Evolutionary conservation across 2,113 vertebrate species (phyloP).

Genomic region (Papio anubis): DNA sequence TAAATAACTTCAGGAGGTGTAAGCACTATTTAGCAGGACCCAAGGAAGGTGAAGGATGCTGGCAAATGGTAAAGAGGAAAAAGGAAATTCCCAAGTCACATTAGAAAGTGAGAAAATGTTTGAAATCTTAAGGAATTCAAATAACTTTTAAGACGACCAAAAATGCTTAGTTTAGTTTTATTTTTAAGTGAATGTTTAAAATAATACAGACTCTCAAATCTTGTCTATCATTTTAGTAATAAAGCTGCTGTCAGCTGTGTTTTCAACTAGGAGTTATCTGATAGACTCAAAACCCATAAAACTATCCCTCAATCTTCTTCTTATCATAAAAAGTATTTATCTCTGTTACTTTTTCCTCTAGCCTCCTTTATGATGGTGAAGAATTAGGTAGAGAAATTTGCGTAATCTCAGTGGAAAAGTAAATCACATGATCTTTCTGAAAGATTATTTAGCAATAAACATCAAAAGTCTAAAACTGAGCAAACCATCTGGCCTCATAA

Average conservation of each 20-base stretch:
- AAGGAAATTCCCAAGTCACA: neutral
- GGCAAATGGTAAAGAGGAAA: neutral
- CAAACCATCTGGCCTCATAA: neutral
- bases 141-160: neutral
- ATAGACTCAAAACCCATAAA: neutral
- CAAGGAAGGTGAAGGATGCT: neutral
- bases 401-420: neutral
- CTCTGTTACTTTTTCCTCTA: neutral
- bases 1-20: neutral
- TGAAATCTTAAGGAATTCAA: neutral
- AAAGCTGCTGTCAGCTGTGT: neutral
- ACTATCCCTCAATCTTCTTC: neutral
- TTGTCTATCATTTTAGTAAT: neutral
- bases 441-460: neutral
- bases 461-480: neutral
- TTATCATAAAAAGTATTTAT: neutral
- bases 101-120: neutral
- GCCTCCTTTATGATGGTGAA: neutral
- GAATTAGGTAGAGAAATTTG: neutral
- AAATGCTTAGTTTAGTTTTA: neutral
- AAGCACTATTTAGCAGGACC: neutral
- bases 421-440: constrained; percentile 16
- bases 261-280: neutral
- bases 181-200: neutral
- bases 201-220: neutral